Evolutionary conservation across 2,888 invertebrate genomes (phyloP).

Genomic region (Notodonta ziczac): DNA sequence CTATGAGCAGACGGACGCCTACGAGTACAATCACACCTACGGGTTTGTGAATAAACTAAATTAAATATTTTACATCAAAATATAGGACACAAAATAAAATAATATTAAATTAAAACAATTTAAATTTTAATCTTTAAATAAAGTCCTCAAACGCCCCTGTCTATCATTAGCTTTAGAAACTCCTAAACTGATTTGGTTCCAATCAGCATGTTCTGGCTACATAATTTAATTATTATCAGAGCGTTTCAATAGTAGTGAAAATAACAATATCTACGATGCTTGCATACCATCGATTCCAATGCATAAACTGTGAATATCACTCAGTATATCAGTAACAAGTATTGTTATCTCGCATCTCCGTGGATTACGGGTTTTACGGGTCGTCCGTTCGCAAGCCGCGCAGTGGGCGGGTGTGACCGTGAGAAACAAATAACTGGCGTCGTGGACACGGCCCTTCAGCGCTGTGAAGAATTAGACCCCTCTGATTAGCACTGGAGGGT

Average conservation of each 20-base stretch:
- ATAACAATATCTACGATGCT: not conserved
- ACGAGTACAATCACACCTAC: not conserved
- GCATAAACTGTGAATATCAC: conserved; percentile 28
- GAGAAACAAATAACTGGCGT: conserved; percentile 76
- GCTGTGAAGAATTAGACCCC: conserved; percentile 48
- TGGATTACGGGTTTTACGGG: conserved; percentile 39
- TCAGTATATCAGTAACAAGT: conserved; percentile 41
- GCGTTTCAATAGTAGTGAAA: too few relatives aligned
- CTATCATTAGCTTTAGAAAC: too few relatives aligned
- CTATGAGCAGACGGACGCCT: too few relatives aligned
- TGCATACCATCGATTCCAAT: conserved; percentile 1
- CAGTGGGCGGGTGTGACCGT: conserved; percentile 80
- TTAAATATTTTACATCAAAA: not conserved
- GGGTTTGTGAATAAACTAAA: not conserved
- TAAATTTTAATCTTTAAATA: too few relatives aligned
- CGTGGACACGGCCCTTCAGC: conserved; percentile 61
- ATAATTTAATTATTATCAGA: too few relatives aligned
- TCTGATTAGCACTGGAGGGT: not conserved
- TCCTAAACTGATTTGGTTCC: too few relatives aligned
- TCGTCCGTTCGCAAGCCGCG: conserved; percentile 53
- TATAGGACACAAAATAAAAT: too few relatives aligned
- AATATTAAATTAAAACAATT: too few relatives aligned
- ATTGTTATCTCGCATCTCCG: conserved; percentile 38
- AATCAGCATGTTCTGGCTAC: too few relatives aligned
- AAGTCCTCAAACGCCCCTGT: too few relatives aligned